phyloP scores from a whole-genome alignment of 2,797 vertebrate species.

The Sylvia borin region DNA sequence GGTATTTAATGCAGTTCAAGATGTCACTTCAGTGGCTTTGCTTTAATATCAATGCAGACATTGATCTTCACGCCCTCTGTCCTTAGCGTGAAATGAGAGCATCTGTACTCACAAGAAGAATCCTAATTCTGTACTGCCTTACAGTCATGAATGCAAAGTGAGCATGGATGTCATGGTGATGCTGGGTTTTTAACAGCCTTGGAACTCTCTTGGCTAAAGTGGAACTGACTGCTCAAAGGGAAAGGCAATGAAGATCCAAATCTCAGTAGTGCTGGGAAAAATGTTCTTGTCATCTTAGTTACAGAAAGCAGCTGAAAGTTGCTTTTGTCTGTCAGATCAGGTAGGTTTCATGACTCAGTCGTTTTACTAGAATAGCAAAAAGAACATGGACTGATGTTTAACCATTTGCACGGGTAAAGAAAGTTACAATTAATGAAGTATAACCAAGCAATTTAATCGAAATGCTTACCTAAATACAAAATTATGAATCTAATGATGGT shows the following conservation, averaged over 20 bases:
- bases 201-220: background rate
- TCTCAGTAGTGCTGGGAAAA: background rate
- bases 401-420: background rate
- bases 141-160: slow-evolving; percentile 17
- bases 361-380: background rate
- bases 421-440: background rate
- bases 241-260: slow-evolving; percentile 8
- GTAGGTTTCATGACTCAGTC: background rate
- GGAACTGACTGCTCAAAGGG: background rate
- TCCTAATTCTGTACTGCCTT: background rate
- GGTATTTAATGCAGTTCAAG: background rate
- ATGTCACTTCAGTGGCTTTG: background rate
- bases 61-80: background rate
- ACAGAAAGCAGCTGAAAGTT: background rate
- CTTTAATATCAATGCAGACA: background rate
- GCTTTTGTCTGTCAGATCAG: background rate
- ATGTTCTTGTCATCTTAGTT: background rate
- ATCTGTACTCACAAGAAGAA: background rate
- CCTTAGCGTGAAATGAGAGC: background rate
- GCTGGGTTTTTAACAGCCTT: background rate
- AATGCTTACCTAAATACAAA: background rate
- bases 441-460: fast-evolving
- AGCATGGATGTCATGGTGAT: background rate
- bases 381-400: background rate
- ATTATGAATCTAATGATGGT: background rate